phyloP scores from a whole-genome alignment of 1,140 invertebrate genomes.

The Trichonephila clavipes region DNA sequence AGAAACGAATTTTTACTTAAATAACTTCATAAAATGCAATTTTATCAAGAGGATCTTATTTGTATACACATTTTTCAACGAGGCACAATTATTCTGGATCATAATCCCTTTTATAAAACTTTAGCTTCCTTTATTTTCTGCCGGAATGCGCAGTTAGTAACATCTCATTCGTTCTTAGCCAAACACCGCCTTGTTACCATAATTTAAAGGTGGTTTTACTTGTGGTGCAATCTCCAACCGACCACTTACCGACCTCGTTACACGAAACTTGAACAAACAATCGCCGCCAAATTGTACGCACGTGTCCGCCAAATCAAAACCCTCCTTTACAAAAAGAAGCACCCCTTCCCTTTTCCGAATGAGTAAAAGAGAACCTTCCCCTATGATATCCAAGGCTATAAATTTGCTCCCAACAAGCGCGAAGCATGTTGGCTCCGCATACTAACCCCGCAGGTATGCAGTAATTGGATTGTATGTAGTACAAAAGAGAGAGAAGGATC shows the following conservation, averaged over 20 bases:
- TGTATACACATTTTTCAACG: no score
- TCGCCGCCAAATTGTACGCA: not conserved
- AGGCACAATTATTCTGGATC: no score
- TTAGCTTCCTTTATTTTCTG: no score
- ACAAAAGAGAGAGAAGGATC: conserved; percentile 21
- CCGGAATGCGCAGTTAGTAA: no score
- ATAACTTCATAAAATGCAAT: no score
- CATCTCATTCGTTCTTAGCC: no score
- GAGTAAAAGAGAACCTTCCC: not conserved
- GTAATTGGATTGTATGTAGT: conserved; percentile 71
- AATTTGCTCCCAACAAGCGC: conserved; percentile 26
- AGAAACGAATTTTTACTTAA: no score
- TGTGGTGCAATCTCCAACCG: not conserved
- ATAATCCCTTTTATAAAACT: no score
- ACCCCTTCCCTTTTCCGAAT: not conserved
- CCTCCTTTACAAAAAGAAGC: not conserved
- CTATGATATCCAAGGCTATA: not conserved
- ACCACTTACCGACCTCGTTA: not conserved
- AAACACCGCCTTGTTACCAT: no score
- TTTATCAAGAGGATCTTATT: no score
- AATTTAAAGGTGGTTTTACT: no score
- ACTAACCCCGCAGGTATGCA: conserved; percentile 57
- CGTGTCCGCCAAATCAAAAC: conserved; percentile 7
- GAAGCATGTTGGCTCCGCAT: not conserved
- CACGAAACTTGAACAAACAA: not conserved